Conservation (phyloP, 2,113 vertebrate genomes). For the Thymallus thymallus region DNA sequence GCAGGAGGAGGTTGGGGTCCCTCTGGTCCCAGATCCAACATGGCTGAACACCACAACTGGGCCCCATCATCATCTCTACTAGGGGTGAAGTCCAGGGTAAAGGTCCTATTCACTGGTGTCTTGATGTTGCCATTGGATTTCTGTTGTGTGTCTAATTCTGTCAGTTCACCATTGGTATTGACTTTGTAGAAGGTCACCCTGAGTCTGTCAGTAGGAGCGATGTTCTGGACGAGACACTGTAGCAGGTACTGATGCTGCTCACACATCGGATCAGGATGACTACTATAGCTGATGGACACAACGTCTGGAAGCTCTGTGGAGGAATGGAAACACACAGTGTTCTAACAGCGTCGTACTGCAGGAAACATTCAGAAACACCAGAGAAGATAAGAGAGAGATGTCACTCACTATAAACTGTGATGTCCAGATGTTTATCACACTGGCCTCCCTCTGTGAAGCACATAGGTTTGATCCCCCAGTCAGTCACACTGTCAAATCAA, state of each 20-base stretch:
- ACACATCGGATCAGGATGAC: slow-evolving; percentile 24
- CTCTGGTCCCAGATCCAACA: slow-evolving; percentile 42
- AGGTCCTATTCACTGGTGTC: slow-evolving; percentile 36
- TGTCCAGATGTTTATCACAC: not conserved
- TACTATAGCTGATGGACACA: slow-evolving; percentile 32
- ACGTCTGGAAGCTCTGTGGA: slow-evolving; percentile 50
- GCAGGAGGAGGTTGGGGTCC: slow-evolving; percentile 25
- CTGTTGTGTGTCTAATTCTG: too few species aligned
- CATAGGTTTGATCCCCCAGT: not conserved
- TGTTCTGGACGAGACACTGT: slow-evolving; percentile 49
- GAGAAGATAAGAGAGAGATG: not conserved
- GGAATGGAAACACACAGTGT: slow-evolving; percentile 2
- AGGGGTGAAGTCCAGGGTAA: slow-evolving; percentile 34
- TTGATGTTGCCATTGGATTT: not conserved
- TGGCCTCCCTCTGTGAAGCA: not conserved
- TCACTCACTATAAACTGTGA: slow-evolving; percentile 31
- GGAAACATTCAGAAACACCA: not conserved
- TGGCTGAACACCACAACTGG: slow-evolving; percentile 40
- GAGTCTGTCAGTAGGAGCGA: slow-evolving; percentile 53
- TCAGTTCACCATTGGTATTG: too few species aligned
- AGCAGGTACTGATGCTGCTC: slow-evolving; percentile 41
- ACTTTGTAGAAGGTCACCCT: slow-evolving; percentile 49
- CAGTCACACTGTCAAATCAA: not conserved
- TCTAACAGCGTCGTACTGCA: not conserved
- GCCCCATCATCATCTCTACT: slow-evolving; percentile 28